These are phyloP conservation scores for Sinocyclocheilus rhinocerous DNA, from an alignment of 2,113 vertebrate genomes.

Conservation along the genomic window DNA sequence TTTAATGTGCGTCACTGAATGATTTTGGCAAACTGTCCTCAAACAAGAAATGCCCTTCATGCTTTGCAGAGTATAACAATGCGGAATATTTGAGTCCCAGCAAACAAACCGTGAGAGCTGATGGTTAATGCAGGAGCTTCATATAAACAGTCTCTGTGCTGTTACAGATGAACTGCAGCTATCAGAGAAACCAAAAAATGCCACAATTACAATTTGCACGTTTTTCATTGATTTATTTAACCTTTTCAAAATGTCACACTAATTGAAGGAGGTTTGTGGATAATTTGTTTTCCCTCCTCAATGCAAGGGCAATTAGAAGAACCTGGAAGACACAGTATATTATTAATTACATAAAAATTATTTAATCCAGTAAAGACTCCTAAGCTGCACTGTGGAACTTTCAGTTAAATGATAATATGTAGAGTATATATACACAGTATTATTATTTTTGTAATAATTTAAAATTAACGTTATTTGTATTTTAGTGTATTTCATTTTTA, in stretches of 20 bases:
- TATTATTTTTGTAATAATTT: no score
- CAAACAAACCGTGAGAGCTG: neutral
- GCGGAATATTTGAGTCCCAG: neutral
- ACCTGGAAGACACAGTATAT: neutral
- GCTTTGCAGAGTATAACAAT: neutral
- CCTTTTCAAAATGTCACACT: slow-evolving; percentile 54
- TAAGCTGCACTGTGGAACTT: neutral
- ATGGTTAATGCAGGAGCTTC: neutral
- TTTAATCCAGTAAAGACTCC: neutral
- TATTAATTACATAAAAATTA: neutral
- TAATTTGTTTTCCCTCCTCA: slow-evolving; percentile 31
- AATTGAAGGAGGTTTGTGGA: slow-evolving; percentile 40
- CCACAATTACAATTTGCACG: neutral
- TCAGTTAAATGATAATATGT: neutral
- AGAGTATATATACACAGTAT: neutral
- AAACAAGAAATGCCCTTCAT: neutral
- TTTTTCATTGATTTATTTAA: slow-evolving; percentile 43
- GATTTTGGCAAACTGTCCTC: neutral
- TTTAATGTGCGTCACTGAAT: neutral
- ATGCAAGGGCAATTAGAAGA: slow-evolving; percentile 10
- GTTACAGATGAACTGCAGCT: neutral
- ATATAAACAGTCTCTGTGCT: neutral
- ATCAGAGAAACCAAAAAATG: slow-evolving; percentile 11
- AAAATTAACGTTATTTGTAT: no score
- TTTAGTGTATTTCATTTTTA: no score